Percentiles rank a stretch among this genome's conserved stretches.
phyloP scores from a whole-genome alignment of 2,797 vertebrate genomes.

The Phalanger gymnotis region DNA sequence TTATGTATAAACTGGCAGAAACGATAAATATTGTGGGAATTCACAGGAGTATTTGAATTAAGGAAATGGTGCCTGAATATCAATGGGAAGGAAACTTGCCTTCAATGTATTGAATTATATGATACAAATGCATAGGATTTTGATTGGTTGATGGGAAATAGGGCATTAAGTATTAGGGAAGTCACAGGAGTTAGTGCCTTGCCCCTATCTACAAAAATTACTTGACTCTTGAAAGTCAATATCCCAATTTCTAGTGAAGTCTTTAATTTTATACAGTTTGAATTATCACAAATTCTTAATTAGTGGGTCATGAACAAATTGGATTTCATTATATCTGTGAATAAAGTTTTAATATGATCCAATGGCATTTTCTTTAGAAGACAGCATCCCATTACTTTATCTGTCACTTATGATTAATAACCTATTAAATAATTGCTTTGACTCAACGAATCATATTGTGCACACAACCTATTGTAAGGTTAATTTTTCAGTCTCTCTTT shows the following conservation, averaged over 20 bases:
- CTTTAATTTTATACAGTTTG: neutral
- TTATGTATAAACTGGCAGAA: neutral
- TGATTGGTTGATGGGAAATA: neutral
- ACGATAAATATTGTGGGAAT: neutral
- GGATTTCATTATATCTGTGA: neutral
- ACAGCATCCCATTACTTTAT: slow-evolving; percentile 19
- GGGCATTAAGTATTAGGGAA: neutral
- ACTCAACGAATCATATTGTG: slow-evolving; percentile 44
- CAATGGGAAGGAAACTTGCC: neutral
- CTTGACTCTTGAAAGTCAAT: neutral
- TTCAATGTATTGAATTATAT: neutral
- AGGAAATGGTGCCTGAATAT: neutral
- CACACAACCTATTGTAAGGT: slow-evolving; percentile 19
- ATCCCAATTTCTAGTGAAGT: neutral
- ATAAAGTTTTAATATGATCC: slow-evolving; percentile 5
- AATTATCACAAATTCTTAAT: slow-evolving; percentile 33
- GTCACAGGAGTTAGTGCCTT: neutral
- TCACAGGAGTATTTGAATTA: neutral
- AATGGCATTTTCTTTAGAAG: neutral
- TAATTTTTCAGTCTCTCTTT: slow-evolving; percentile 59
- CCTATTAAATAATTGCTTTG: slow-evolving; percentile 55
- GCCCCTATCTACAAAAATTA: slow-evolving; percentile 8
- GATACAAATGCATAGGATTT: neutral
- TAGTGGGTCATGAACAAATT: slow-evolving; percentile 1
- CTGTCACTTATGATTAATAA: slow-evolving; percentile 20